These are phyloP conservation scores for Xyrichtys novacula DNA, from an alignment of 2,797 vertebrate species.

Conservation along the genomic window DNA sequence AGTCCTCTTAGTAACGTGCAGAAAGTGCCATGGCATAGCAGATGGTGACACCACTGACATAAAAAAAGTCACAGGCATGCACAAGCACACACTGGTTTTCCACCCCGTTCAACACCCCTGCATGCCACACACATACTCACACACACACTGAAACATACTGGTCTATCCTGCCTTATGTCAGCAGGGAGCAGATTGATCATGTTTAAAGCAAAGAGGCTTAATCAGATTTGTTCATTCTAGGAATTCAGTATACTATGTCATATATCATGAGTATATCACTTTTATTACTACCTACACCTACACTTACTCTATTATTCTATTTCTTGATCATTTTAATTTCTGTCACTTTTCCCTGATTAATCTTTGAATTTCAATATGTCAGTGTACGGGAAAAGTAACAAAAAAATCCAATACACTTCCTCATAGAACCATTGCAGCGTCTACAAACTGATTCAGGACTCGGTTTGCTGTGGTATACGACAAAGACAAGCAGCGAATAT, in stretches of 20 bases:
- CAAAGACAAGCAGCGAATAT: neutral
- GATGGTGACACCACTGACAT: slow-evolving; percentile 56
- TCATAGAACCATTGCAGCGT: neutral
- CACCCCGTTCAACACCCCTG: too few species aligned
- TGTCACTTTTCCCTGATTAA: too few species aligned
- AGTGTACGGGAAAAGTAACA: too few species aligned
- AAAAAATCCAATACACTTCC: too few species aligned
- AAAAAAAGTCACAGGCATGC: slow-evolving; percentile 13
- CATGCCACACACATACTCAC: neutral
- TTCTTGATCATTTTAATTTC: neutral
- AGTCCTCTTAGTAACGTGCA: neutral
- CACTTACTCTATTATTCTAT: neutral
- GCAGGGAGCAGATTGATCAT: slow-evolving; percentile 21
- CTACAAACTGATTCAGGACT: neutral
- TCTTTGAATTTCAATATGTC: too few species aligned
- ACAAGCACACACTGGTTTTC: neutral
- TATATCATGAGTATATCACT: too few species aligned
- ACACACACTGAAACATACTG: neutral
- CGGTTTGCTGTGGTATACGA: neutral
- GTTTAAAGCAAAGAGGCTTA: neutral
- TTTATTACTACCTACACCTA: neutral
- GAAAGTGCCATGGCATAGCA: slow-evolving; percentile 23
- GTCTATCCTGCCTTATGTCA: slow-evolving; percentile 27
- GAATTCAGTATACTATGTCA: too few species aligned
- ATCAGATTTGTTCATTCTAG: neutral